Conservation (phyloP, 2,797 vertebrate species). For the Helostoma temminkii region DNA sequence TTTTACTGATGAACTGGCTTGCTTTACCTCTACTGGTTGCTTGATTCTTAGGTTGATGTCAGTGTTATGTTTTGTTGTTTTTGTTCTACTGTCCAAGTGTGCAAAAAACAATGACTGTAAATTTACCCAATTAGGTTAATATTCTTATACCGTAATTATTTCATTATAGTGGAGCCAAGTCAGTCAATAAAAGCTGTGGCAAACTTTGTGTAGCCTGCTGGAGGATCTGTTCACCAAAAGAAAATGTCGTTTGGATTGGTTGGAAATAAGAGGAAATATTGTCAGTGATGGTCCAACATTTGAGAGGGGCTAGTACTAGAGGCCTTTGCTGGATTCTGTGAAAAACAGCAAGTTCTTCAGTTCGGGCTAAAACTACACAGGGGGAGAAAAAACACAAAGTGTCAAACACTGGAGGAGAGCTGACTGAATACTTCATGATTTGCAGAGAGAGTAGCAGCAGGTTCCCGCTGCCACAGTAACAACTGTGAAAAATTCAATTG, state of each 20-base stretch:
- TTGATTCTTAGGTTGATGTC: background rate
- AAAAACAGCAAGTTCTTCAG: conserved; percentile 56
- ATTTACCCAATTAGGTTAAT: background rate
- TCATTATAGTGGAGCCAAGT: background rate
- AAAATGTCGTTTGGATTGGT: background rate
- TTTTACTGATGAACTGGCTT: too few species aligned
- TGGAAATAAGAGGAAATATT: background rate
- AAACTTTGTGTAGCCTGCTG: background rate
- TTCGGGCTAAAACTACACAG: conserved; percentile 33
- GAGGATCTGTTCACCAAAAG: background rate
- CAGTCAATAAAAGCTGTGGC: background rate
- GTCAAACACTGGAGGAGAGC: conserved; percentile 44
- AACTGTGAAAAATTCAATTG: conserved; percentile 80
- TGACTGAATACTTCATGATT: conserved; percentile 64
- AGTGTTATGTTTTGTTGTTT: background rate
- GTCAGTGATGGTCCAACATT: conserved; percentile 22
- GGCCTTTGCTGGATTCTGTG: conserved; percentile 27
- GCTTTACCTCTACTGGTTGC: too few species aligned
- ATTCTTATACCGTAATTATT: background rate
- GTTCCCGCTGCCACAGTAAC: conserved; percentile 74
- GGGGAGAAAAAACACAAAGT: conserved; percentile 47
- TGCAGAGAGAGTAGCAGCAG: conserved; percentile 71
- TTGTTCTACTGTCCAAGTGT: background rate
- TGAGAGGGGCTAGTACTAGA: conserved; percentile 41
- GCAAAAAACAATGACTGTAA: background rate